Evolutionary conservation across 2,888 invertebrate genomes (phyloP).

Genomic region (Tineola bisselliella): DNA sequence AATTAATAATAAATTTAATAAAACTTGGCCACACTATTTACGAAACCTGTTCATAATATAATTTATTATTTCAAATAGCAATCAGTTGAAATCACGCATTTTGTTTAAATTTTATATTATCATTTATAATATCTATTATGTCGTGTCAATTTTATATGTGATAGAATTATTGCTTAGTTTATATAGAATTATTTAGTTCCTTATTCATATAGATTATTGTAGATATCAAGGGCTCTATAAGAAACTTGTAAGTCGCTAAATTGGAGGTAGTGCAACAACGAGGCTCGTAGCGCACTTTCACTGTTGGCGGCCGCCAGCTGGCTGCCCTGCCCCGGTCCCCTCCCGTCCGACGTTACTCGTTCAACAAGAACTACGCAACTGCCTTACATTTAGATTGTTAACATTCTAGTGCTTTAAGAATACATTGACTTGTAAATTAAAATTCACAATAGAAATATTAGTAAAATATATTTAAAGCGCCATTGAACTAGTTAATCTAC

Average conservation of each 20-base stretch:
- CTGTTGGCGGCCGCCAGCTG: constrained; percentile 63
- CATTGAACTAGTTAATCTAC: not conserved
- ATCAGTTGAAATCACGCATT: no score
- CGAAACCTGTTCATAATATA: not conserved
- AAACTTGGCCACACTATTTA: not conserved
- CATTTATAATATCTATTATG: no score
- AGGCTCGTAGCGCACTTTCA: constrained; percentile 49
- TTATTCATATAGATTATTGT: not conserved
- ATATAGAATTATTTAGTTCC: no score
- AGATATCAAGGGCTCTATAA: not conserved
- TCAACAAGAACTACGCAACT: constrained; percentile 34
- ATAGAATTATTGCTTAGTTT: no score
- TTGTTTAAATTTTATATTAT: no score
- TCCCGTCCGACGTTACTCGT: constrained; percentile 23
- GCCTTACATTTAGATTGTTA: constrained; percentile 38
- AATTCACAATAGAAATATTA: not conserved
- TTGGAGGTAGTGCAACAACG: not conserved
- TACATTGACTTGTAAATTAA: not conserved
- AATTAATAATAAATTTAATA: not conserved
- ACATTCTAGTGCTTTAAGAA: not conserved
- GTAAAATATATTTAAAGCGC: not conserved
- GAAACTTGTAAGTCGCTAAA: not conserved
- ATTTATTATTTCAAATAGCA: not conserved
- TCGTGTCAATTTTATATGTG: no score
- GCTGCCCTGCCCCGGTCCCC: constrained; percentile 26